Percentiles rank a stretch among this genome's conserved stretches.
phyloP scores from a whole-genome alignment of 2,888 invertebrate species.

The Cheilosia pagana region DNA sequence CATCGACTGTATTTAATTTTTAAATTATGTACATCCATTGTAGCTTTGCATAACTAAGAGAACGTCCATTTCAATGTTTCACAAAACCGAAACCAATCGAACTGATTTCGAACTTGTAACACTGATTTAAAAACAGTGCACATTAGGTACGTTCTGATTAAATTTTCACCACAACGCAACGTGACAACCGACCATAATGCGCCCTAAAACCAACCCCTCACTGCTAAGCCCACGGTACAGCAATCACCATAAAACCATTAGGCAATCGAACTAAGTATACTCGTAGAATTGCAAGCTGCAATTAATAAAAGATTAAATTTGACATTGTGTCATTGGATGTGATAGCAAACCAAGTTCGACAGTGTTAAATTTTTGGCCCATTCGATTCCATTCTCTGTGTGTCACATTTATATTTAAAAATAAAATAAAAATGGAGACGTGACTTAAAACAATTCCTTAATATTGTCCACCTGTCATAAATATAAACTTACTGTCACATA shows the following conservation, averaged over 20 bases:
- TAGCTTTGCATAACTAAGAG: no score
- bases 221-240: background rate
- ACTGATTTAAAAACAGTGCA: no score
- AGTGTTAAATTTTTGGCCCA: background rate
- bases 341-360: background rate
- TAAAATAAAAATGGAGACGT: conserved; percentile 4
- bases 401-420: background rate
- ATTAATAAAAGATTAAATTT: conserved; percentile 30
- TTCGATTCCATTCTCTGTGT: background rate
- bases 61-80: no score
- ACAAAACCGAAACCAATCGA: no score
- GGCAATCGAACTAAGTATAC: conserved; percentile 1
- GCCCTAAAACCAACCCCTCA: no score
- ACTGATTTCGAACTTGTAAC: no score
- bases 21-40: no score
- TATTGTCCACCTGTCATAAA: conserved; percentile 44
- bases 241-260: conserved; percentile 21
- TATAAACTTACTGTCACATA: conserved; percentile 10
- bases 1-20: no score
- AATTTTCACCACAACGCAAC: no score
- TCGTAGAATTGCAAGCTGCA: conserved; percentile 4
- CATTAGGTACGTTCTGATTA: no score
- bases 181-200: no score
- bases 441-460: conserved; percentile 31
- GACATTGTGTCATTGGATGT: conserved; percentile 3